phyloP scores from a whole-genome alignment of 1,140 invertebrate species.

The Brachionus paranguensis region DNA sequence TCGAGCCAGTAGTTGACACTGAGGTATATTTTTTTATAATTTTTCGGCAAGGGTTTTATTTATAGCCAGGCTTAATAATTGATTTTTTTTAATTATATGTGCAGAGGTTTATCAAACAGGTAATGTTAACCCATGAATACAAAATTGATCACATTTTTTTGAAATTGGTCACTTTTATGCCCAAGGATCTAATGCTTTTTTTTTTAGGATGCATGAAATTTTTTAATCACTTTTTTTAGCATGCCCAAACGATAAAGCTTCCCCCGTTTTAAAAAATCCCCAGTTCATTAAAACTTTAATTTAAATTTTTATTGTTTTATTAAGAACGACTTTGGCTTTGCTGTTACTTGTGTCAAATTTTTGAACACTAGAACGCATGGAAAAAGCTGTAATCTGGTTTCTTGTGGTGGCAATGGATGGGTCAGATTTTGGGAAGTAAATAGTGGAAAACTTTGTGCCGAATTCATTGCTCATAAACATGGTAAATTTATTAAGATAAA shows the following conservation, averaged over 20 bases:
- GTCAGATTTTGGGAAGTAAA: slow-evolving; percentile 53
- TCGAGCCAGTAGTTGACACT: not conserved
- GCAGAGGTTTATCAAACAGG: slow-evolving; percentile 34
- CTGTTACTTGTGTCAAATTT: slow-evolving; percentile 48
- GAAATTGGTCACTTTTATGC: not conserved
- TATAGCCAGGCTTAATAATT: not conserved
- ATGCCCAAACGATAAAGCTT: slow-evolving; percentile 7
- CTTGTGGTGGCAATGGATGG: slow-evolving; percentile 54
- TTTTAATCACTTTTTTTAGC: not conserved
- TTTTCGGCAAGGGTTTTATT: not conserved
- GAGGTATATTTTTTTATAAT: slow-evolving; percentile 3
- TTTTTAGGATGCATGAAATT: not conserved
- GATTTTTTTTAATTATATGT: not conserved
- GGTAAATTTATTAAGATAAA: slow-evolving; percentile 43
- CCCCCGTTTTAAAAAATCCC: not conserved
- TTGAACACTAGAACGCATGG: slow-evolving; percentile 47
- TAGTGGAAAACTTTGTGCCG: slow-evolving; percentile 45
- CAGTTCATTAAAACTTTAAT: not conserved
- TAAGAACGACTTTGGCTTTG: slow-evolving; percentile 47
- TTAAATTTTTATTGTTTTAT: not conserved
- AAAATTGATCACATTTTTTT: not conserved
- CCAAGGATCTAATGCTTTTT: not conserved
- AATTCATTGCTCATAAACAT: slow-evolving; percentile 53
- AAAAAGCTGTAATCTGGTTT: slow-evolving; percentile 51
- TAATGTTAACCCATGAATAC: not conserved